A percentile compares a stretch with the other conserved stretches of the same genome.
phyloP scores from a whole-genome alignment of 2,888 invertebrate species.

The Philereme vetulata region DNA sequence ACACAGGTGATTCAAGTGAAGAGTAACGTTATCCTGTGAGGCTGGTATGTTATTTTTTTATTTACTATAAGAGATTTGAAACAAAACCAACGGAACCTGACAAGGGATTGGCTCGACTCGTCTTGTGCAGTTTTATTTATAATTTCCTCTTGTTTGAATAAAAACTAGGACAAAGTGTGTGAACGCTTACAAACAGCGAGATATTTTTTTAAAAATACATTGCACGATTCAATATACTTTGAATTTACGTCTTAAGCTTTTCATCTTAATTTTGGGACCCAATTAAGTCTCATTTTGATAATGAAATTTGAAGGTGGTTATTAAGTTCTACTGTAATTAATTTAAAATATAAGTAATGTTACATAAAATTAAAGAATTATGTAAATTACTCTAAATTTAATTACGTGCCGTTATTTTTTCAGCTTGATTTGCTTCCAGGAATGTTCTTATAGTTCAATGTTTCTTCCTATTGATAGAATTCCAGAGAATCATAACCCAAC shows the following conservation, averaged over 20 bases:
- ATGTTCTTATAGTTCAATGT: background rate
- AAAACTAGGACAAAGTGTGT: slow-evolving; percentile 34
- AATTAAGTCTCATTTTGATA: slow-evolving; percentile 9
- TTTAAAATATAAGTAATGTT: background rate
- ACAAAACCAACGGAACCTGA: too few relatives aligned
- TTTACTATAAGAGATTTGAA: too few relatives aligned
- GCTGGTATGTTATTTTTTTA: too few relatives aligned
- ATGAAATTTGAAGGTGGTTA: background rate
- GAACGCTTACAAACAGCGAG: slow-evolving; percentile 32
- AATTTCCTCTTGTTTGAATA: slow-evolving; percentile 32
- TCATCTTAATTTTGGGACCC: slow-evolving; percentile 3
- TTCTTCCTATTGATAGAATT: slow-evolving; percentile 10
- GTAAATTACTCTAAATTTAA: too few relatives aligned
- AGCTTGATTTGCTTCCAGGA: slow-evolving; percentile 1
- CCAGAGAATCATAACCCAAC: slow-evolving; percentile 5
- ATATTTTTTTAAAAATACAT: slow-evolving; percentile 5
- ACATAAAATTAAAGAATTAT: background rate
- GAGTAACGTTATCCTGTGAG: too few relatives aligned
- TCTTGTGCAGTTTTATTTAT: slow-evolving; percentile 24
- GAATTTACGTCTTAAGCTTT: slow-evolving; percentile 14
- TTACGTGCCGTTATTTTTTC: background rate
- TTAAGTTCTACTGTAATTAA: slow-evolving; percentile 4
- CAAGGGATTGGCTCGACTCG: too few relatives aligned
- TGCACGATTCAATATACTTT: slow-evolving; percentile 24
- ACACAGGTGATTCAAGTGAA: too few relatives aligned